These are phyloP conservation scores for Gobio gobio DNA, from an alignment of 2,113 vertebrate genomes.

Conservation along the genomic window DNA sequence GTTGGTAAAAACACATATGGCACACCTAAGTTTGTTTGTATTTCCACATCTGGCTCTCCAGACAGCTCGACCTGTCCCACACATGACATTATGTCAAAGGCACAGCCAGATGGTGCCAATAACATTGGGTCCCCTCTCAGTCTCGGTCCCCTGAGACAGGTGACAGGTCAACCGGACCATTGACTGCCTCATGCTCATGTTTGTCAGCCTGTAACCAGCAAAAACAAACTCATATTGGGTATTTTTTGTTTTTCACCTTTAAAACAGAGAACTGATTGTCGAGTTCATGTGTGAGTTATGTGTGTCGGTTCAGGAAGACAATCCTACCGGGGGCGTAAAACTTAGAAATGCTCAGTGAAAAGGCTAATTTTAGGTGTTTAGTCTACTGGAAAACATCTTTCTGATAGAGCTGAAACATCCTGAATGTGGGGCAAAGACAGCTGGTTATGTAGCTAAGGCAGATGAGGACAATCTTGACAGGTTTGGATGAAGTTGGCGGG, in stretches of 20 bases:
- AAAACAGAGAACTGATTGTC: conserved; percentile 26
- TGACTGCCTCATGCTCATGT: neutral
- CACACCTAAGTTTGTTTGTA: conserved; percentile 4
- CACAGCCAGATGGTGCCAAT: conserved; percentile 13
- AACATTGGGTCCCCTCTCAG: neutral
- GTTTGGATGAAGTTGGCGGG: neutral
- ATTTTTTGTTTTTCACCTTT: neutral
- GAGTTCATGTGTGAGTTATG: neutral
- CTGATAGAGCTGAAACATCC: conserved; percentile 11
- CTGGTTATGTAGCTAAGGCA: conserved; percentile 30
- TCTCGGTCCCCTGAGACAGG: neutral
- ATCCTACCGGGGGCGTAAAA: neutral
- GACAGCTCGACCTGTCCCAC: neutral
- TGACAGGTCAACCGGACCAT: neutral
- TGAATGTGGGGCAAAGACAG: conserved; percentile 17
- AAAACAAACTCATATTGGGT: neutral
- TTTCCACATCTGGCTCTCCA: conserved; percentile 28
- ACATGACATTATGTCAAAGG: conserved; percentile 18
- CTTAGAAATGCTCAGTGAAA: neutral
- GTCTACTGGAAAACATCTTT: conserved; percentile 13
- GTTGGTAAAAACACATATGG: conserved; percentile 27
- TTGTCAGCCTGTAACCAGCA: neutral
- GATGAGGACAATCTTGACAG: neutral
- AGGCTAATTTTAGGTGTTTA: neutral
- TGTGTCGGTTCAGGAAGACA: neutral